These are phyloP conservation scores for Syrrhaptes paradoxus DNA, from an alignment of 2,113 vertebrate species.

Conservation along the genomic window DNA sequence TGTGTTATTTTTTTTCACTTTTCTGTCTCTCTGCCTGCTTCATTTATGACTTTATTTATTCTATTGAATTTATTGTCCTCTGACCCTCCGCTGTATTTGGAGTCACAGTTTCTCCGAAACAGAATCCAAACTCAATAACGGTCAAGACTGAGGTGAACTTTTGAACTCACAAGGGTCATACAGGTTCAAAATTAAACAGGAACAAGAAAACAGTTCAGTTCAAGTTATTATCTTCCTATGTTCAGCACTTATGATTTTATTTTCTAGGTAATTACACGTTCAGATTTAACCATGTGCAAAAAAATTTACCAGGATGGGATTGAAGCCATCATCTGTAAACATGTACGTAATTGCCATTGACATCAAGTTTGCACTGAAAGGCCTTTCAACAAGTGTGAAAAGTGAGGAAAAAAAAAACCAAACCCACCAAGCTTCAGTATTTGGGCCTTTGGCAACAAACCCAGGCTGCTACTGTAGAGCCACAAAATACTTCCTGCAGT, in stretches of 20 bases:
- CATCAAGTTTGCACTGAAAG: conserved; percentile 14
- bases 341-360: conserved; percentile 15
- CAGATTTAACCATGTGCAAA: conserved; percentile 24
- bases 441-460: conserved; percentile 13
- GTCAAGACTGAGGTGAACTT: conserved; percentile 47
- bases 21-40: neutral
- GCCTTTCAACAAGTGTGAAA: conserved; percentile 8
- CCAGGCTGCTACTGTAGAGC: neutral
- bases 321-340: neutral
- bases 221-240: neutral
- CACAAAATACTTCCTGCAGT: conserved; percentile 3
- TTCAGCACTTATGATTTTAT: conserved; percentile 7
- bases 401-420: neutral
- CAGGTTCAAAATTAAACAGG: conserved; percentile 28
- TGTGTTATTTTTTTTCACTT: neutral
- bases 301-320: conserved; percentile 19
- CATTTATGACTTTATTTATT: conserved; percentile 51
- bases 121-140: conserved; percentile 46
- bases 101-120: conserved; percentile 5
- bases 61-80: conserved; percentile 47
- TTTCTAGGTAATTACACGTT: neutral
- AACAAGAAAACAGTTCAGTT: neutral
- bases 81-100: neutral
- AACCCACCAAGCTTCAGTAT: neutral
- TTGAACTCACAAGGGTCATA: neutral